Conservation (phyloP, 1,140 invertebrate genomes). For the Eupristina koningsbergeri region DNA sequence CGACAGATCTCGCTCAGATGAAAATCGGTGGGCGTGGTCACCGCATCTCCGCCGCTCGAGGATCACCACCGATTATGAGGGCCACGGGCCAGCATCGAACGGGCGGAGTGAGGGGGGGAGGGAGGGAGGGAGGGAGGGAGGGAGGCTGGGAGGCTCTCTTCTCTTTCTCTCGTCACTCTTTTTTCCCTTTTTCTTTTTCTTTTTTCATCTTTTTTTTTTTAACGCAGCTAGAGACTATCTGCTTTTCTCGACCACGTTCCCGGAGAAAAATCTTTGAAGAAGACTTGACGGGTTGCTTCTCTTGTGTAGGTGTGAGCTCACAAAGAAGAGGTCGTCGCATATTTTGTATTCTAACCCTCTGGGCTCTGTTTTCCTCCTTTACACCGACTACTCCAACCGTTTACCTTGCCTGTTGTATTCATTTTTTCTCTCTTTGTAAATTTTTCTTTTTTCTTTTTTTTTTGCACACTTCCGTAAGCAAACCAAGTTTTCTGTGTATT, state of each 20-base stretch:
- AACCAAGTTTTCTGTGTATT: too few species aligned
- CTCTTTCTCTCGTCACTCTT: slow-evolving; percentile 50
- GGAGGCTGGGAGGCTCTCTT: slow-evolving; percentile 22
- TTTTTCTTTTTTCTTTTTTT: too few species aligned
- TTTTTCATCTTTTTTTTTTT: slow-evolving; percentile 51
- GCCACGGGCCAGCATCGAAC: slow-evolving; percentile 55
- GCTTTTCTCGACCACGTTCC: not conserved
- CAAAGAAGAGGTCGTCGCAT: slow-evolving; percentile 65
- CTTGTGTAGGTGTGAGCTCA: slow-evolving; percentile 67
- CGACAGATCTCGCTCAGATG: slow-evolving; percentile 55
- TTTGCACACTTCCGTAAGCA: not conserved
- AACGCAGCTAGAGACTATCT: slow-evolving; percentile 37
- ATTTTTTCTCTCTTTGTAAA: not conserved
- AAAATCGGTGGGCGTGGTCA: slow-evolving; percentile 58
- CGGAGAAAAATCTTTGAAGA: slow-evolving; percentile 57
- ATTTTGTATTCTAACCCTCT: slow-evolving; percentile 58
- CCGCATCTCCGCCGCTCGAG: slow-evolving; percentile 54
- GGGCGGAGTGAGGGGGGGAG: too few species aligned
- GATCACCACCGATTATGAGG: slow-evolving; percentile 66
- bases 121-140: too few species aligned
- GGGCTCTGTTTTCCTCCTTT: slow-evolving; percentile 15
- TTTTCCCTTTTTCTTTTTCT: slow-evolving; percentile 43
- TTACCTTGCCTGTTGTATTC: not conserved
- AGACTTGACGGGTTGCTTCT: slow-evolving; percentile 59
- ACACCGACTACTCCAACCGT: not conserved